Evolutionary conservation across 1,140 invertebrate genomes (phyloP), one percentile per base, ranked within the genome.

Genomic region (Formica selysi): DNA sequence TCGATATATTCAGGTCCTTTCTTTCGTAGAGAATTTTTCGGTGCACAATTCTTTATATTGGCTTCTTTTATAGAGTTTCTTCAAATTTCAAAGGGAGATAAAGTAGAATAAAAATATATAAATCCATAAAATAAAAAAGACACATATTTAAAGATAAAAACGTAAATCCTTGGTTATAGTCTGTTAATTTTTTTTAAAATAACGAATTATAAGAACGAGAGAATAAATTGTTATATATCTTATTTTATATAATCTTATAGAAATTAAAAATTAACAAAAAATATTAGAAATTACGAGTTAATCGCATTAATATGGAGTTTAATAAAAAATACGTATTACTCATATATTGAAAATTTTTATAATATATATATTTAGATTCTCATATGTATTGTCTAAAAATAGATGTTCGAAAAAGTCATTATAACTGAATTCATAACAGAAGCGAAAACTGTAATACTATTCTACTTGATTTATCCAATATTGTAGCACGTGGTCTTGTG

Each of bases 401-500:
- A 32, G 13, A 48, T 19, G 29, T 19, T n/a, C 4, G 11, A 16
- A 44, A 29, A 61, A 71, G 10, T 22, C 13, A 70, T 32, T 70
- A 54, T 44, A 61, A 71, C 59, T 11, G 16, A 81, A 73, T 59
- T 59, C 19, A 59, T 73, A 73, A 81, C 16, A 19, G 22, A 19
- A 59, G n/a, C 22, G 7, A 59, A 70, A 71, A 61, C 38, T 22
- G 38, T 83, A 29, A 61, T 59, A 59, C 26, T 44, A 36, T 1
- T 62, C 11, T 51, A 61, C 29, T 73, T 13, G 41, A 19, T 6
- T 22, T 36, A 61, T 78, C 10, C 11, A n/a, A 65, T 19, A 51
- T 41, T 3, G 10, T 8, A 7, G 32, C 87, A 89, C 73, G 89
- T 89, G 87, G 88, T 84, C 71, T 76, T 38, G 32, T 61, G 32